phyloP scores from a whole-genome alignment of 1,140 invertebrate genomes.

The Drosophila nebulosa region DNA sequence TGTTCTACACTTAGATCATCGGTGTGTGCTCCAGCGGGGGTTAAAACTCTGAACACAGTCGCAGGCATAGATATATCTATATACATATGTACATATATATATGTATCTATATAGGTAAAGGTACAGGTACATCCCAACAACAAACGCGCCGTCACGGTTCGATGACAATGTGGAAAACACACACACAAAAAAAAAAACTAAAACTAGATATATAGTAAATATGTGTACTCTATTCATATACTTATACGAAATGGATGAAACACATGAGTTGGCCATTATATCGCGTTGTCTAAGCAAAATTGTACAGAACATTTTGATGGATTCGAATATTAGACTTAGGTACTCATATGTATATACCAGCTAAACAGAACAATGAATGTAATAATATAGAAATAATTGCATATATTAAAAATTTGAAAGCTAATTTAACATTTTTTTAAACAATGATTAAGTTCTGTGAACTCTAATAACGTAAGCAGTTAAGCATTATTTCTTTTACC shows the following conservation, averaged over 20 bases:
- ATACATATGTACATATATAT: no score
- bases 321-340: constrained; percentile 6
- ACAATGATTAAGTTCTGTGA: background rate
- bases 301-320: background rate
- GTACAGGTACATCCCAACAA: constrained; percentile 61
- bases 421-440: background rate
- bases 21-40: constrained; percentile 46
- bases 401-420: background rate
- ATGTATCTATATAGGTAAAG: constrained; percentile 12
- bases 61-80: background rate
- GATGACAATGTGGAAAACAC: constrained; percentile 65
- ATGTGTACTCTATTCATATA: constrained; percentile 24
- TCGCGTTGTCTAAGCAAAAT: background rate
- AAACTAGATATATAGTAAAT: background rate
- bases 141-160: constrained; percentile 66
- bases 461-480: no score
- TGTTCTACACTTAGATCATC: constrained; percentile 77
- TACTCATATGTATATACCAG: constrained; percentile 5
- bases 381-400: constrained; percentile 18
- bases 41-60: constrained; percentile 28
- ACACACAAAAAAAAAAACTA: constrained; percentile 33
- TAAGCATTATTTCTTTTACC: no score
- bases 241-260: constrained; percentile 41
- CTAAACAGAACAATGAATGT: constrained; percentile 37
- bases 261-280: constrained; percentile 28